These are phyloP conservation scores for Synanthedon andrenaeformis DNA, from an alignment of 2,888 invertebrate genomes.

Conservation along the genomic window DNA sequence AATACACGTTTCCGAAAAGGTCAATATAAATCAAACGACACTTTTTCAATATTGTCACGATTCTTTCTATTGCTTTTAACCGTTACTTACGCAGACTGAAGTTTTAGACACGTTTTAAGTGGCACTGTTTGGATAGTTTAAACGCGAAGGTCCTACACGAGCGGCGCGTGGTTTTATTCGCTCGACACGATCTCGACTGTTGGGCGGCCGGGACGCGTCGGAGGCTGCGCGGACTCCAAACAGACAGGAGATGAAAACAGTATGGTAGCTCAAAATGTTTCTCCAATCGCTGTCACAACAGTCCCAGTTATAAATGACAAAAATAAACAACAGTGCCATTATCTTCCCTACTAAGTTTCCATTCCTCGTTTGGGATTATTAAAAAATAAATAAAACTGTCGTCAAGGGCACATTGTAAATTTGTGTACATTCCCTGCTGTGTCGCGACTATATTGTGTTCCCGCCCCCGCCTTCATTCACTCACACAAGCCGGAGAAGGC, in stretches of 20 bases:
- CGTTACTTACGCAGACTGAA: slow-evolving; percentile 46
- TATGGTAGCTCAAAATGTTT: neutral
- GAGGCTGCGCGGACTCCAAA: slow-evolving; percentile 53
- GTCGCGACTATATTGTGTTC: neutral
- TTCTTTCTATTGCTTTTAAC: neutral
- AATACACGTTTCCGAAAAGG: slow-evolving; percentile 33
- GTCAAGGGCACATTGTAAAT: too few relatives aligned
- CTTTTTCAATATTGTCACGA: slow-evolving; percentile 4
- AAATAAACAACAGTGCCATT: too few relatives aligned
- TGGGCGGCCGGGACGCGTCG: slow-evolving; percentile 38
- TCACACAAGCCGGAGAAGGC: slow-evolving; percentile 39
- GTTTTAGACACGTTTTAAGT: slow-evolving; percentile 35
- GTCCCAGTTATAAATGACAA: too few relatives aligned
- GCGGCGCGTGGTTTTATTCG: slow-evolving; percentile 41
- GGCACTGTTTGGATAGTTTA: slow-evolving; percentile 43
- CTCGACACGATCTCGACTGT: slow-evolving; percentile 58
- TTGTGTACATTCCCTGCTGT: neutral
- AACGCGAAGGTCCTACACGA: slow-evolving; percentile 19
- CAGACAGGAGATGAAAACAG: neutral
- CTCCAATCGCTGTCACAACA: too few relatives aligned
- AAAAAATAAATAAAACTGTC: too few relatives aligned
- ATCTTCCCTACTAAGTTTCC: too few relatives aligned
- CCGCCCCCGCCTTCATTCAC: slow-evolving; percentile 50
- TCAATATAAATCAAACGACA: slow-evolving; percentile 13
- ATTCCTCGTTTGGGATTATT: too few relatives aligned